A percentile compares a stretch with the other conserved stretches of the same genome.
phyloP scores from a whole-genome alignment of 2,113 vertebrate genomes.

The Trogon melanurus region DNA sequence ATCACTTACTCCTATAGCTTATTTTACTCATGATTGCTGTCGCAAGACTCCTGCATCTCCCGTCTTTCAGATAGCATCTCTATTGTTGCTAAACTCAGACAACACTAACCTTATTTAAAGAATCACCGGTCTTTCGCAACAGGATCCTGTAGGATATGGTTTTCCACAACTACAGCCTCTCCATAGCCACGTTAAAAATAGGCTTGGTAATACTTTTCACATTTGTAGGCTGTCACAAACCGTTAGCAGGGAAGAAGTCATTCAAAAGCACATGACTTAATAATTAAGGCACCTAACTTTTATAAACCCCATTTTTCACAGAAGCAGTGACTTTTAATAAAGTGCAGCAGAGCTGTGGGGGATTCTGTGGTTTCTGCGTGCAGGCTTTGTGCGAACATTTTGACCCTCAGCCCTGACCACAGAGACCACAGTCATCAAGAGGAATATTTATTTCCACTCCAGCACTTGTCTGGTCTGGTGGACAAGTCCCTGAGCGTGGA shows the following conservation, averaged over 20 bases:
- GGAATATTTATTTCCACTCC: conserved; percentile 65
- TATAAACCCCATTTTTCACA: conserved; percentile 55
- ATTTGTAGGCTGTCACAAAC: conserved; percentile 71
- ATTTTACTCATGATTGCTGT: neutral
- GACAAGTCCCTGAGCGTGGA: neutral
- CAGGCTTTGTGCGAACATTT: conserved; percentile 50
- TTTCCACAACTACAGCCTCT: conserved; percentile 54
- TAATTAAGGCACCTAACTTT: conserved; percentile 64
- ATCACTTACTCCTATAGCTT: neutral
- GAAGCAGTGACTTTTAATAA: conserved; percentile 67
- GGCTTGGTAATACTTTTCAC: conserved; percentile 73
- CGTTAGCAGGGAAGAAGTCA: conserved; percentile 58
- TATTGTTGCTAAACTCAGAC: neutral
- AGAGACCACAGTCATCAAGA: conserved; percentile 64
- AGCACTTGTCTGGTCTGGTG: conserved; percentile 36
- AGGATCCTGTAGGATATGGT: conserved; percentile 55
- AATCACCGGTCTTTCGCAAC: conserved; percentile 64
- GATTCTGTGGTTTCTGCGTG: conserved; percentile 69
- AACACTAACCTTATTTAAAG: conserved; percentile 48
- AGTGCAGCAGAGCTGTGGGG: conserved; percentile 57
- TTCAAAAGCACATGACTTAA: conserved; percentile 62
- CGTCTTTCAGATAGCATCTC: neutral
- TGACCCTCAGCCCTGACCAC: conserved; percentile 64
- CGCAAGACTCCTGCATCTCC: neutral
- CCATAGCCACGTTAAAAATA: conserved; percentile 72